A percentile compares a stretch with the other conserved stretches of the same genome.
phyloP scores from a whole-genome alignment of 2,113 vertebrate genomes.

The Balaenoptera acutorostrata region DNA sequence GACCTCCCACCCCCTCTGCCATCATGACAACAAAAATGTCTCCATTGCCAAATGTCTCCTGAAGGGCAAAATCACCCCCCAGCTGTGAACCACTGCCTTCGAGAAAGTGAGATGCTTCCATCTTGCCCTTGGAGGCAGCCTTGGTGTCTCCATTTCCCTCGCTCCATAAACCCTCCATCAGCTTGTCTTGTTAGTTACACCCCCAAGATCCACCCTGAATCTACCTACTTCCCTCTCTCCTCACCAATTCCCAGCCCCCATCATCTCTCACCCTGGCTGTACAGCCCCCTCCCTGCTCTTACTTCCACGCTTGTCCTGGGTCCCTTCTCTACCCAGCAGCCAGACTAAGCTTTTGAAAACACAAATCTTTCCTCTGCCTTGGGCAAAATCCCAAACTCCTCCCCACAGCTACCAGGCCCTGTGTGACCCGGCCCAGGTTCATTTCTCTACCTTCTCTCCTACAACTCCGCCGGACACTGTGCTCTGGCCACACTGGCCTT shows the following conservation, averaged over 20 bases:
- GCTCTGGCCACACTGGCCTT: neutral
- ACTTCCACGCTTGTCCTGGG: neutral
- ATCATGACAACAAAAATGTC: fast-evolving
- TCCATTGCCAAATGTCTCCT: neutral
- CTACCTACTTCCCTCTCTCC: neutral
- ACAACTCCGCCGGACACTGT: neutral
- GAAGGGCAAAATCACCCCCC: neutral
- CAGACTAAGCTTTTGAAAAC: neutral
- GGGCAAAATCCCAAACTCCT: neutral
- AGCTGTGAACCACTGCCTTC: neutral
- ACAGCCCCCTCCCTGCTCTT: neutral
- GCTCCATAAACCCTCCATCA: too few species aligned
- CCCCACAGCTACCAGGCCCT: neutral
- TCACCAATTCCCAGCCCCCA: neutral
- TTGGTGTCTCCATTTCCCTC: neutral
- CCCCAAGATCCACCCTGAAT: neutral
- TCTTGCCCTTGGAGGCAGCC: neutral
- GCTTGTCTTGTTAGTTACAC: neutral
- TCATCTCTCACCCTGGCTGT: fast-evolving
- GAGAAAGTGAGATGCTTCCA: neutral
- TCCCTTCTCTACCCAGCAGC: neutral
- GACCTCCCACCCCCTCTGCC: fast-evolving
- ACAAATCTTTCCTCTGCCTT: neutral
- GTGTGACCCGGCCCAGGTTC: too few species aligned
- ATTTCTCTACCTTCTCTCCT: neutral